Percentiles rank a stretch among this genome's conserved stretches.
Conservation (phyloP, 2,797 vertebrate species). For the Todus mexicanus region DNA sequence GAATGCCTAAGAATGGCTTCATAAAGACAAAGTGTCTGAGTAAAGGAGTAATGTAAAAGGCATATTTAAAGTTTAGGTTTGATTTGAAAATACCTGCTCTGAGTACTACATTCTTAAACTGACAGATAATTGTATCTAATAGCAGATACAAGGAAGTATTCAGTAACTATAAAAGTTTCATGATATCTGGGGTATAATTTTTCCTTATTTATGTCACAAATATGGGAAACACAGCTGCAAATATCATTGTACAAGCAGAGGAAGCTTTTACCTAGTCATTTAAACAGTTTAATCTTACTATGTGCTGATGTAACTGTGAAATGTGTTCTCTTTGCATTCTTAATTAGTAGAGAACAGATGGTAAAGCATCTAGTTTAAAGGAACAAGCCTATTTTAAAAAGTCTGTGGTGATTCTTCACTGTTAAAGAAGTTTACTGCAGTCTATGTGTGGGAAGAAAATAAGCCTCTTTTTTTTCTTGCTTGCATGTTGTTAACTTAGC, state of each 20-base stretch:
- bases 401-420: not conserved
- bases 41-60: not conserved
- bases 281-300: not conserved
- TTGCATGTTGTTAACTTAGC: not conserved
- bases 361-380: constrained; percentile 18
- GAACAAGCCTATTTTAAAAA: not conserved
- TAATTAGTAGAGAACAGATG: constrained; percentile 36
- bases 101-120: not conserved
- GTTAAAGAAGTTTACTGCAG: not conserved
- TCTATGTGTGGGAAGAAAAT: not conserved
- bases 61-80: not conserved
- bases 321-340: constrained; percentile 9
- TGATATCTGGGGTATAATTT: not conserved
- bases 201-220: not conserved
- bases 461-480: not conserved
- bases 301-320: not conserved
- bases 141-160: not conserved
- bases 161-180: not conserved
- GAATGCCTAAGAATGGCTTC: not conserved
- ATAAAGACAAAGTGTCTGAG: not conserved
- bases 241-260: not conserved
- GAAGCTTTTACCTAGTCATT: not conserved
- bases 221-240: not conserved
- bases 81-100: not conserved
- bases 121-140: not conserved